Conservation (phyloP, 2,888 invertebrate genomes). For the Caenorhabditis virilis region DNA sequence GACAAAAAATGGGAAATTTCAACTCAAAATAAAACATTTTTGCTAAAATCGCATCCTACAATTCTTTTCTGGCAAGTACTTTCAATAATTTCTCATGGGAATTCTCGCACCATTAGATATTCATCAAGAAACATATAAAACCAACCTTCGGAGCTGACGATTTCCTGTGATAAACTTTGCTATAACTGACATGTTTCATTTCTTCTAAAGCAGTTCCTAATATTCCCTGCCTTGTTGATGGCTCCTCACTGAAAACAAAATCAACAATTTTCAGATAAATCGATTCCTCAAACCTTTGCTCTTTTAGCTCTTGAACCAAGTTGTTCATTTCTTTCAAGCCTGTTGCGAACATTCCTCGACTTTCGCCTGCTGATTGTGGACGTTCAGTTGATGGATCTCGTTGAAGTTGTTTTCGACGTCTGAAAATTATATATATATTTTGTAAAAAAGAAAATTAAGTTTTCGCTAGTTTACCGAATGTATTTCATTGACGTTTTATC, state of each 20-base stretch:
- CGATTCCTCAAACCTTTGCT: constrained; percentile 23
- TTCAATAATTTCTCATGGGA: too few relatives aligned
- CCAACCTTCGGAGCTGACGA: constrained; percentile 18
- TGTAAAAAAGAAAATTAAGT: too few relatives aligned
- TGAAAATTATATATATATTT: too few relatives aligned
- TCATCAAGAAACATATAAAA: too few relatives aligned
- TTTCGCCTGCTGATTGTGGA: constrained; percentile 3
- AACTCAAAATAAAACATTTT: too few relatives aligned
- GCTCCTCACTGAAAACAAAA: constrained; percentile 20
- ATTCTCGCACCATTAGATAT: too few relatives aligned
- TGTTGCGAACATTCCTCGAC: constrained; percentile 30
- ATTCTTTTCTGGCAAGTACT: too few relatives aligned
- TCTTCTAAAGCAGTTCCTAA: constrained; percentile 54
- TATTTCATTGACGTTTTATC: too few relatives aligned
- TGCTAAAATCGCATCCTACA: too few relatives aligned
- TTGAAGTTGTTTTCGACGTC: too few relatives aligned
- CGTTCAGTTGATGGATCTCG: background rate
- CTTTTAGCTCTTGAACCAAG: constrained; percentile 30
- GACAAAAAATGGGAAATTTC: background rate
- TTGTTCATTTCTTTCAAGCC: constrained; percentile 37
- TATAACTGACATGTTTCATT: constrained; percentile 32
- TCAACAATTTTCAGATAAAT: background rate
- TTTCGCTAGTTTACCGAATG: too few relatives aligned
- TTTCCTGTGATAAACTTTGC: constrained; percentile 16
- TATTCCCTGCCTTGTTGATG: constrained; percentile 49